A percentile compares a stretch with the other conserved stretches of the same genome.
These are phyloP conservation scores for Chroicocephalus ridibundus DNA, from an alignment of 2,113 vertebrate genomes.

Conservation along the genomic window DNA sequence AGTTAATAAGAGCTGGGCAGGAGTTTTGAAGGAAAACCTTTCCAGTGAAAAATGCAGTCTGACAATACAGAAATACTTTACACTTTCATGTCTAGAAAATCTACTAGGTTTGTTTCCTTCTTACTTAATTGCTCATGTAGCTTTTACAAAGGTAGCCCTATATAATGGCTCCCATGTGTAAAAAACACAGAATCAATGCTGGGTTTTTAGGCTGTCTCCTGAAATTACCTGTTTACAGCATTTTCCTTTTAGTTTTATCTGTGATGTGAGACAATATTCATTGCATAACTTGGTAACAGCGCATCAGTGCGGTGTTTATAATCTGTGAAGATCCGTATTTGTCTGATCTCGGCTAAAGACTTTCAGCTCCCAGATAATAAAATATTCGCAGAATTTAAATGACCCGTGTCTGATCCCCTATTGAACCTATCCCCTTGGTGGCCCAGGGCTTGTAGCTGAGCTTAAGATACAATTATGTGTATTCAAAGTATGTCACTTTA, in stretches of 20 bases:
- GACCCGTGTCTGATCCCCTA: conserved; percentile 41
- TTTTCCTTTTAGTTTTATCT: not conserved
- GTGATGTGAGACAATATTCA: not conserved
- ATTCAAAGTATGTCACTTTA: conserved; percentile 45
- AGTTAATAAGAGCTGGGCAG: not conserved
- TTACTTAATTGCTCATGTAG: not conserved
- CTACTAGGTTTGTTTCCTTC: not conserved
- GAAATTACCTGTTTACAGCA: not conserved
- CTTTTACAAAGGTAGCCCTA: not conserved
- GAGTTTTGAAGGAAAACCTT: not conserved
- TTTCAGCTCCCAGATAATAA: conserved; percentile 13
- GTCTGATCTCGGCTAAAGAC: conserved; percentile 3
- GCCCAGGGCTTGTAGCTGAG: conserved; percentile 4
- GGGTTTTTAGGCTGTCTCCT: not conserved
- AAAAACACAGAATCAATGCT: not conserved
- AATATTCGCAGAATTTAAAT: conserved; percentile 18
- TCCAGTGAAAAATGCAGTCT: not conserved
- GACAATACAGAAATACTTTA: not conserved
- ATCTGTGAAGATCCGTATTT: not conserved
- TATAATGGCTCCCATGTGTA: not conserved
- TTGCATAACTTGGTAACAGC: not conserved
- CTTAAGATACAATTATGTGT: conserved; percentile 21
- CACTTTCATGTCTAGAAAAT: not conserved
- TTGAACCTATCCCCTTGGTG: conserved; percentile 1
- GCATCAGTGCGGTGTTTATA: not conserved